phyloP scores from a whole-genome alignment of 2,113 vertebrate genomes.

The Garra rufa region DNA sequence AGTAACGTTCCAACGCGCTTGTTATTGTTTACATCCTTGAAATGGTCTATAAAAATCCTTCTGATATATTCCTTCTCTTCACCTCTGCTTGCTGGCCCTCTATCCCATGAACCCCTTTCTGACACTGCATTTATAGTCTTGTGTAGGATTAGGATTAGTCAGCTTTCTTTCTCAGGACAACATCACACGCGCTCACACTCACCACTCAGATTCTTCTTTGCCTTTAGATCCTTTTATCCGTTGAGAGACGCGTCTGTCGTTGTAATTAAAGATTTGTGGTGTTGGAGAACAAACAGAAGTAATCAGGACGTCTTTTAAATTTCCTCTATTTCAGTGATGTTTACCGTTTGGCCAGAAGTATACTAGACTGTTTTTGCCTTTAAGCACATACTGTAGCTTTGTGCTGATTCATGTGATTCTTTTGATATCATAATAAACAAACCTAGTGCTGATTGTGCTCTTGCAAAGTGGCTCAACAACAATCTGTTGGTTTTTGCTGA shows the following conservation, averaged over 20 bases:
- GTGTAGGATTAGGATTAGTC: slow-evolving; percentile 52
- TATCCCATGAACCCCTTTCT: slow-evolving; percentile 18
- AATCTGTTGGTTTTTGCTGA: not conserved
- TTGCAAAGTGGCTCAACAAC: not conserved
- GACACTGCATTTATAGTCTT: slow-evolving; percentile 30
- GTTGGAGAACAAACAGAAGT: not conserved
- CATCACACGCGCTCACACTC: slow-evolving; percentile 8
- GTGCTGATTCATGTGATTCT: not conserved
- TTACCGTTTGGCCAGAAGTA: not conserved
- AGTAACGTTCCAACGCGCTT: no score
- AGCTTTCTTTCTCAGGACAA: slow-evolving; percentile 45
- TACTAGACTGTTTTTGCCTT: not conserved
- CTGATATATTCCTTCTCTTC: not conserved
- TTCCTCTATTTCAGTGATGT: not conserved
- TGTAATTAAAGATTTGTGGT: slow-evolving; percentile 43
- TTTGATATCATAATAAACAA: not conserved
- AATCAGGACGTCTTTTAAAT: not conserved
- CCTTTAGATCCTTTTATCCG: slow-evolving; percentile 44
- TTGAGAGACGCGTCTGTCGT: slow-evolving; percentile 23
- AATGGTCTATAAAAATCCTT: not conserved
- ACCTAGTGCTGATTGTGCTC: not conserved
- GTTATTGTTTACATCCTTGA: no score
- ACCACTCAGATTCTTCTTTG: slow-evolving; percentile 13
- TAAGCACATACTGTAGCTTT: not conserved
- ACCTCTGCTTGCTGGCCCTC: not conserved